phyloP scores from a whole-genome alignment of 2,797 vertebrate genomes.

The Carcharodon carcharias region DNA sequence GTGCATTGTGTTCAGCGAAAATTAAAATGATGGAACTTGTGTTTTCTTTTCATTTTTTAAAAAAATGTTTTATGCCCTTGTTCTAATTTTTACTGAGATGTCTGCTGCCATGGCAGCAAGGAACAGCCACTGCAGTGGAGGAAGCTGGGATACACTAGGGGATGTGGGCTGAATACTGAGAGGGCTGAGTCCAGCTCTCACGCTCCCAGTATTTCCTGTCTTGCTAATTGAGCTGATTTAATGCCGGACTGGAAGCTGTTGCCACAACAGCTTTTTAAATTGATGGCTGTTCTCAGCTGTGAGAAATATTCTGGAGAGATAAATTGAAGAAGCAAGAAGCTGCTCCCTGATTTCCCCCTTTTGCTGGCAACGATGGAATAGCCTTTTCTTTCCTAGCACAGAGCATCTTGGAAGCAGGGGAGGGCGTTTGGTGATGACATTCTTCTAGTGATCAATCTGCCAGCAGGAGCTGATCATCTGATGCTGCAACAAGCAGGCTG shows the following conservation, averaged over 20 bases:
- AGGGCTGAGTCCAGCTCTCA: slow-evolving; percentile 43
- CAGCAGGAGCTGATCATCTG: slow-evolving; percentile 50
- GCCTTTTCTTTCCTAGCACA: slow-evolving; percentile 35
- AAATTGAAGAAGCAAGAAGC: slow-evolving; percentile 53
- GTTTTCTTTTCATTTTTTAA: neutral
- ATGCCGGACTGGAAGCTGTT: neutral
- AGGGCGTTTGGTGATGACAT: slow-evolving; percentile 65
- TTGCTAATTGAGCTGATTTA: slow-evolving; percentile 10
- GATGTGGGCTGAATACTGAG: slow-evolving; percentile 58
- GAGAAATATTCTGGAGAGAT: neutral
- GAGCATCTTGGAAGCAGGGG: slow-evolving; percentile 32
- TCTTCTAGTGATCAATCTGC: slow-evolving; percentile 60
- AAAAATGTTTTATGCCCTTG: neutral
- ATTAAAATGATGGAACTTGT: neutral
- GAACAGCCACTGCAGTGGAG: slow-evolving; percentile 52
- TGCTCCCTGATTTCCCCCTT: slow-evolving; percentile 48
- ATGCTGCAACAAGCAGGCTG: slow-evolving; percentile 56
- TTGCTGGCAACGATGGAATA: slow-evolving; percentile 41
- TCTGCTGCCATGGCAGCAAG: slow-evolving; percentile 66
- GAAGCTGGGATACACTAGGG: slow-evolving; percentile 62
- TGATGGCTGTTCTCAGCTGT: neutral
- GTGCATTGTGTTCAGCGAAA: neutral
- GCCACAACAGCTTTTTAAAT: neutral
- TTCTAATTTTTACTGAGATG: slow-evolving; percentile 37
- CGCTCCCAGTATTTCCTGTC: slow-evolving; percentile 14